Evolutionary conservation across 2,797 vertebrate genomes (phyloP).

Genomic region (Macropodus opercularis): DNA sequence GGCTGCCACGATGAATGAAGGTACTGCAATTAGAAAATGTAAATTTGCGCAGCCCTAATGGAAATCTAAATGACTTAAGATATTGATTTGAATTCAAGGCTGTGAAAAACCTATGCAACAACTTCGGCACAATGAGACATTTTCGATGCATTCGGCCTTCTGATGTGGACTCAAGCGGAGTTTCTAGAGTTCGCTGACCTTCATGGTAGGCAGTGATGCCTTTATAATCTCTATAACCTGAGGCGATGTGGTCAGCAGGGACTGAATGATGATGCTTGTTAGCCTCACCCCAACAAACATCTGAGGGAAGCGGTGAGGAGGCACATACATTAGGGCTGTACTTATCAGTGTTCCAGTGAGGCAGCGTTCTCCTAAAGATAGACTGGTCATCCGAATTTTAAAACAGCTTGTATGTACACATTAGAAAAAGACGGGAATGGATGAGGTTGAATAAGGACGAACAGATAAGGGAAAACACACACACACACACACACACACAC

Average conservation of each 20-base stretch:
- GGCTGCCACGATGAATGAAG: no score
- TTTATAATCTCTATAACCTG: conserved; percentile 34
- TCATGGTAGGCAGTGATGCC: conserved; percentile 9
- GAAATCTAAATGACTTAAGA: conserved; percentile 1
- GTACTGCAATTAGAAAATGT: background rate
- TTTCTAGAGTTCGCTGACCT: conserved; percentile 29
- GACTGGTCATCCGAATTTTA: conserved; percentile 23
- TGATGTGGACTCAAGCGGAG: conserved; percentile 24
- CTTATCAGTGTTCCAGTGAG: conserved; percentile 29
- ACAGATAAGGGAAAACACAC: conserved; percentile 52
- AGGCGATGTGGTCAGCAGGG: conserved; percentile 31
- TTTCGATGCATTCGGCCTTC: background rate
- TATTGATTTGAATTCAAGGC: conserved; percentile 14
- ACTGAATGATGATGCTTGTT: conserved; percentile 32
- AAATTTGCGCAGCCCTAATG: background rate
- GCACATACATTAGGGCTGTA: conserved; percentile 11
- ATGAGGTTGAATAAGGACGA: conserved; percentile 40
- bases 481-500: background rate
- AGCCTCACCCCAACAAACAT: conserved; percentile 20
- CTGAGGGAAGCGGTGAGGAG: conserved; percentile 9
- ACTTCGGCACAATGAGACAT: background rate
- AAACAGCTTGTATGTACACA: conserved; percentile 25
- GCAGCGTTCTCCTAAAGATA: conserved; percentile 38
- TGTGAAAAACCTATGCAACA: background rate
- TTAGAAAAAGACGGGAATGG: conserved; percentile 20